A percentile compares a stretch with the other conserved stretches of the same genome.
Evolutionary conservation across 2,888 invertebrate genomes (phyloP).

Genomic region (Masnerella sp.): DNA sequence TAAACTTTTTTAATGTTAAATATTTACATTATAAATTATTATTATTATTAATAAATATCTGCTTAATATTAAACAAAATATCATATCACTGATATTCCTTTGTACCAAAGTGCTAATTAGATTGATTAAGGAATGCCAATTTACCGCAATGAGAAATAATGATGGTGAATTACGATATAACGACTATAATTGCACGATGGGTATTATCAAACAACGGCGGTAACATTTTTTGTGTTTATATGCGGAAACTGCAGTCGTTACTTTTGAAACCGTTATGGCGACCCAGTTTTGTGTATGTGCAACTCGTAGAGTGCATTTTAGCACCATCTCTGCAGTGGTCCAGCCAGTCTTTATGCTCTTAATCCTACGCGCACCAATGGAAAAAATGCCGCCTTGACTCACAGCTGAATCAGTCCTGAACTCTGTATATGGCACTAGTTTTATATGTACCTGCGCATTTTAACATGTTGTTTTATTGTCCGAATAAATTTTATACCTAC

Average conservation of each 20-base stretch:
- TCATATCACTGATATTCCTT: too few relatives aligned
- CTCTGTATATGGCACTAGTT: constrained; percentile 23
- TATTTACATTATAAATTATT: too few relatives aligned
- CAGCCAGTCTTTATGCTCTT: constrained; percentile 47
- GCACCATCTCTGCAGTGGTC: constrained; percentile 56
- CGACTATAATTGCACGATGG: constrained; percentile 9
- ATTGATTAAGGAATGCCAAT: neutral
- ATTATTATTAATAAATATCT: too few relatives aligned
- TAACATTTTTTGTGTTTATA: constrained; percentile 41
- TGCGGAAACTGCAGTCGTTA: constrained; percentile 49
- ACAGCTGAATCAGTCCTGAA: constrained; percentile 23
- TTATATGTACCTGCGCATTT: neutral
- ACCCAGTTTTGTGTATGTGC: constrained; percentile 59
- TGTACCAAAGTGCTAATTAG: neutral
- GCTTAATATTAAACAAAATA: too few relatives aligned
- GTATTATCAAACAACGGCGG: constrained; percentile 29
- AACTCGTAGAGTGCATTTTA: constrained; percentile 49
- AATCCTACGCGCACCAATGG: constrained; percentile 38
- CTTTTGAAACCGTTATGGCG: constrained; percentile 61
- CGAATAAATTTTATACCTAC: neutral
- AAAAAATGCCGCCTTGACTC: constrained; percentile 31
- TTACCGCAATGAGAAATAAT: constrained; percentile 24
- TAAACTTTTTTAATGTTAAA: too few relatives aligned
- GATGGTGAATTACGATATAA: constrained; percentile 17
- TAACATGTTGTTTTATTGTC: constrained; percentile 1